Evolutionary conservation across 2,888 invertebrate genomes (phyloP), one percentile per base, ranked within the genome.

Genomic region (Eupithecia tripunctaria): DNA sequence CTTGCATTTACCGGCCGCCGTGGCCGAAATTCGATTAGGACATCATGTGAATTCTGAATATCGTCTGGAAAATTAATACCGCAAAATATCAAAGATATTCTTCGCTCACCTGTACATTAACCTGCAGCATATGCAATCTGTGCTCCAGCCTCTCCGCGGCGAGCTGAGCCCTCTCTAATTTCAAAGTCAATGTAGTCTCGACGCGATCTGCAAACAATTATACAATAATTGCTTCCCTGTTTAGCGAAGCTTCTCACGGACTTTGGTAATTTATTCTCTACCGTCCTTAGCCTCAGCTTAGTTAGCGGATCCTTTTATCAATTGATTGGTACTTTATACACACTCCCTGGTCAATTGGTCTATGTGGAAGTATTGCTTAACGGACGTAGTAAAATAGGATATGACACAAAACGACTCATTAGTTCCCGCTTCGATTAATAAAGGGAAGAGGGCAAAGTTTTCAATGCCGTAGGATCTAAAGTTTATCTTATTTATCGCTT

Each of bases 121-220:
- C 89, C 82, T 94, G 93, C 68, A 94, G 86, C 92, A 93, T 93
- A 76, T 93, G 92, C 78, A 94, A 83, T 76, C 93, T 86, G 78
- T 94, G 93, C 80, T 93, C 94, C 76, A 94, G 84, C 78, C 91
- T 87, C 78, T 94, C 94, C 64, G 93, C 95, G 80, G 95, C 93
- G 85, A 95, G 85, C 88, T 94, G 89, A 78, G 90, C 89, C 85
- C 95, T 89, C 84, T 94, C 91, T 82, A 95, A 86, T 87, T 90
- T 90, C 81, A 94, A 83, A 78, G 92, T 90, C 76, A 94, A 82
- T 73, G 94, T 90, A 68, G 91, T 93, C 84, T 94, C 94, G 76
- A 94, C 88, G 69, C 92, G 93, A 86, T 94, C 94, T 94, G 88
- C 69, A 89, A 89, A 78, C 80, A 83, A 86, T 85, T 81, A 82